phyloP scores from a whole-genome alignment of 2,113 vertebrate genomes.

The Cynopterus brachyotis region DNA sequence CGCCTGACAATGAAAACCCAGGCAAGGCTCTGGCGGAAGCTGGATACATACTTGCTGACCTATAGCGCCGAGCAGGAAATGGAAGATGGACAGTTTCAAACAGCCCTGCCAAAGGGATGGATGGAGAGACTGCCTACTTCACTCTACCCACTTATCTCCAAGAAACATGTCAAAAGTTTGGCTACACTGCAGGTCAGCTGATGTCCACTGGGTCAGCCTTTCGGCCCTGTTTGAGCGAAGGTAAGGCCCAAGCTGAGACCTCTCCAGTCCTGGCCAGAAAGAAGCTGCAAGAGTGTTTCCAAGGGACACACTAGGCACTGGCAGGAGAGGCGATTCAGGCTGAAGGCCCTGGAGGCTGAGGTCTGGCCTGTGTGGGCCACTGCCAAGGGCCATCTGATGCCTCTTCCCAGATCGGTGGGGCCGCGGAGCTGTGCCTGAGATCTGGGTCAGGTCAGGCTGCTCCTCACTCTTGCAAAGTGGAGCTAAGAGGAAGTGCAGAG shows the following conservation, averaged over 20 bases:
- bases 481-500: not conserved
- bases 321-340: not conserved
- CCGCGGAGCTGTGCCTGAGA: not conserved
- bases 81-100: not conserved
- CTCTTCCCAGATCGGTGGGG: not conserved
- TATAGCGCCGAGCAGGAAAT: not conserved
- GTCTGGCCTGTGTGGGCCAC: not conserved
- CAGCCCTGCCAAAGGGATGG: not conserved
- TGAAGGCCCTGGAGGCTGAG: not conserved
- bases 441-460: conserved; percentile 73
- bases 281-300: not conserved
- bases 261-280: not conserved
- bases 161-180: not conserved
- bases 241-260: not conserved
- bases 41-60: not conserved
- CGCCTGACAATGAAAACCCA: not conserved
- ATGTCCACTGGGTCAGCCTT: not conserved
- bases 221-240: not conserved
- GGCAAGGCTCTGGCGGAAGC: rapidly evolving
- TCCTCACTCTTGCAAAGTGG: conserved; percentile 35
- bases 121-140: not conserved
- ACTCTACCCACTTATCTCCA: not conserved
- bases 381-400: not conserved
- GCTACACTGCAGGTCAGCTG: not conserved
- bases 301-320: not conserved